These are phyloP conservation scores for Hemibagrus guttatus DNA, from an alignment of 2,797 vertebrate genomes.

Conservation along the genomic window DNA sequence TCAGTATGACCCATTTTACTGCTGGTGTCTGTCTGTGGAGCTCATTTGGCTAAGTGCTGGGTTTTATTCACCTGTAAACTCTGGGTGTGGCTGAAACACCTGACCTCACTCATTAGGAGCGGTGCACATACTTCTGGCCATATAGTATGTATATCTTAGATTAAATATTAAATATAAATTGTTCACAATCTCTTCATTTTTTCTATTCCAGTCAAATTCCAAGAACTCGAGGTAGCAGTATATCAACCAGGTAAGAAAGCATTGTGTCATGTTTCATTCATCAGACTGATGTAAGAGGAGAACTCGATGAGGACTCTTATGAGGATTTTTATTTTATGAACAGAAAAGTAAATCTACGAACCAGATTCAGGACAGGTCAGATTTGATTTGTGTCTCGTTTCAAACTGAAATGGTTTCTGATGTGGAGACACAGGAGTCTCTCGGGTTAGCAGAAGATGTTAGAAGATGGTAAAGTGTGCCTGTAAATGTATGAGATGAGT, in stretches of 20 bases:
- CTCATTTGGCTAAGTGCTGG: neutral
- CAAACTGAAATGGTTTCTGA: neutral
- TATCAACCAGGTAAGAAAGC: constrained; percentile 70
- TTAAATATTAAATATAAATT: no score
- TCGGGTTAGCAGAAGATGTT: neutral
- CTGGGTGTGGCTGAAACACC: neutral
- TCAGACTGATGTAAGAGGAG: no score
- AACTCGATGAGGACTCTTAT: neutral
- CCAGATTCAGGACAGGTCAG: neutral
- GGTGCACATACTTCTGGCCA: neutral
- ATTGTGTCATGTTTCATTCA: neutral
- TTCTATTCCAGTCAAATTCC: constrained; percentile 72
- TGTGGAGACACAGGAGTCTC: neutral
- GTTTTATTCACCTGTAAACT: neutral
- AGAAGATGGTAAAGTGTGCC: neutral
- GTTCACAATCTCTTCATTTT: no score
- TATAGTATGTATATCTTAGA: neutral
- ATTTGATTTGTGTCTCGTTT: neutral
- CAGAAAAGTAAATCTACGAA: neutral
- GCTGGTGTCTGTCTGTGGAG: neutral
- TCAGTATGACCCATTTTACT: neutral
- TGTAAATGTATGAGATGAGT: no score
- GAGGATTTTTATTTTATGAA: neutral
- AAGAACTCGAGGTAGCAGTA: constrained; percentile 71
- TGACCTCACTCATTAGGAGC: neutral